Percentiles rank a stretch among this genome's conserved stretches.
These are phyloP conservation scores for Trichopria drosophilae DNA, from an alignment of 2,888 invertebrate genomes.

Conservation along the genomic window DNA sequence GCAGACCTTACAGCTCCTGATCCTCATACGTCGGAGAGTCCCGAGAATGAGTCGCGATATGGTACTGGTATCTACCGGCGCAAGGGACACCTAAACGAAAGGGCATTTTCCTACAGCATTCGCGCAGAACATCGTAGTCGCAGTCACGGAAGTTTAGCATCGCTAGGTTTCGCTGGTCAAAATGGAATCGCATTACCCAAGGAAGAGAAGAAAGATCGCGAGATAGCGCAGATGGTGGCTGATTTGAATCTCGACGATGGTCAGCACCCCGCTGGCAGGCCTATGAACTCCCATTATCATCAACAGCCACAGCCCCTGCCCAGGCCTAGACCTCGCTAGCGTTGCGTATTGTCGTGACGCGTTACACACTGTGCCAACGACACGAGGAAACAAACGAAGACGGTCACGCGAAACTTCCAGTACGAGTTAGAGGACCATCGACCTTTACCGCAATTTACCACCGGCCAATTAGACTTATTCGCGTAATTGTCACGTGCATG, in stretches of 20 bases:
- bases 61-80: conserved; percentile 86
- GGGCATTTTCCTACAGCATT: conserved; percentile 92
- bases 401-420: too few relatives aligned
- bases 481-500: too few relatives aligned
- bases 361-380: too few relatives aligned
- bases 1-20: conserved; percentile 49
- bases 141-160: conserved; percentile 89
- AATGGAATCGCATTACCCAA: conserved; percentile 48
- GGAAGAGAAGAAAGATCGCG: conserved; percentile 77
- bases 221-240: conserved; percentile 92
- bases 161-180: conserved; percentile 80
- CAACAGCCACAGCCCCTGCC: conserved; percentile 53
- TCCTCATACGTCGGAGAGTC: conserved; percentile 44
- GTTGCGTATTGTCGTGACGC: too few relatives aligned
- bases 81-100: conserved; percentile 88
- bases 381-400: too few relatives aligned
- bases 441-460: too few relatives aligned
- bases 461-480: too few relatives aligned
- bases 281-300: conserved; percentile 56
- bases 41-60: conserved; percentile 64
- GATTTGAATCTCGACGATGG: conserved; percentile 82
- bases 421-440: too few relatives aligned
- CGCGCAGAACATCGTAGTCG: conserved; percentile 90
- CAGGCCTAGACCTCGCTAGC: conserved; percentile 54
- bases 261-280: conserved; percentile 65